Evolutionary conservation across 2,113 vertebrate genomes (phyloP), one percentile per base, ranked within the genome.

Genomic region (Orientallactaga bullata): DNA sequence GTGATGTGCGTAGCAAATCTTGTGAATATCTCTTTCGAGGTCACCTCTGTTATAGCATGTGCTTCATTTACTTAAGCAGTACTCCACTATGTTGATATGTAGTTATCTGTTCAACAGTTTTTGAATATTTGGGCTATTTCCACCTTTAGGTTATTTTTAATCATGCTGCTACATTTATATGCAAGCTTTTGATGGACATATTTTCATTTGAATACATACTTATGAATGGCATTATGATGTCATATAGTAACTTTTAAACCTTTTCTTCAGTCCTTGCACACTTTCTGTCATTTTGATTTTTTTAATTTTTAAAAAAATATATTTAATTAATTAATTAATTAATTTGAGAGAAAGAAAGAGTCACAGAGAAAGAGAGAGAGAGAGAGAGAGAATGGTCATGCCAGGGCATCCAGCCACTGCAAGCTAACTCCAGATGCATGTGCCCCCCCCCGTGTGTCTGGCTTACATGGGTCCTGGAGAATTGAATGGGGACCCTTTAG

Each of bases 151-250:
- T 47, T 77, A 5, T 76, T 88, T 72, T 16, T n/a, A 85, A 63
- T 69, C 78, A 68, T 90, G 15, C 71, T 80, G 55, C 81, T 89
- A 5, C 42, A 28, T 91, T 88, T 93, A 79, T 80, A 20, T 84
- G 37, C 30, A 85, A 23, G 47, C n/a, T 73, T 89, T 81, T 83
- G 47, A 21, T 94, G 37, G 13, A n/a, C 30, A 5, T n/a, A 47
- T 66, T 89, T 81, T 89, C 51, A 65, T 72, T 94, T 80, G 35
- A 90, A 23, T 47, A 21, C 17, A 30, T 81, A 51, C 18, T 47
- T 79, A 85, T 8, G 42, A 82, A 61, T 77, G 30, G 4, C 80
- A 86, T 21, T 66, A 35, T 42, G 30, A 26, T 82, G 26, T 72
- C 35, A 89, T 68, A 35, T 58, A 20, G 23, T 91, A 60, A 65